phyloP scores from a whole-genome alignment of 2,888 invertebrate species.

The Drosophila limbata region DNA sequence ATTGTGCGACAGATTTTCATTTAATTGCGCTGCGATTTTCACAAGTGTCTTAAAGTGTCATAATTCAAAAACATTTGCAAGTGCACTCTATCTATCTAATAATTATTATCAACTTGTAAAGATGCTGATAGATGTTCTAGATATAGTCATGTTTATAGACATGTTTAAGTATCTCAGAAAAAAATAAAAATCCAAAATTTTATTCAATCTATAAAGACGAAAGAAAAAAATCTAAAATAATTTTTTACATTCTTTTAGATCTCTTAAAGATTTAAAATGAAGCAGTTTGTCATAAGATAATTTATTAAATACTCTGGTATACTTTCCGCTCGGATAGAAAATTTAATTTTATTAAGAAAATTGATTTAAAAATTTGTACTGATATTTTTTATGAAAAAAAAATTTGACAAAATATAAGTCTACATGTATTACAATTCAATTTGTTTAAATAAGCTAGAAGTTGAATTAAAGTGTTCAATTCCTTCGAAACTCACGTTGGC shows the following conservation, averaged over 20 bases:
- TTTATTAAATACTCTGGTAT: background rate
- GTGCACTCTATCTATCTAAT: background rate
- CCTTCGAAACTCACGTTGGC: too few relatives aligned
- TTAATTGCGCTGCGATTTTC: background rate
- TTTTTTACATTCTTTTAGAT: background rate
- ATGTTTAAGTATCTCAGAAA: background rate
- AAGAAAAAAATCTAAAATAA: background rate
- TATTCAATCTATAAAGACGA: background rate
- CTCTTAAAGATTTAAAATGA: background rate
- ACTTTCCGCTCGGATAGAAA: background rate
- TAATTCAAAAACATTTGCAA: background rate
- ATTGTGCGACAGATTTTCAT: constrained; percentile 8
- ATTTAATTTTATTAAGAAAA: background rate
- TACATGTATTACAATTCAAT: too few relatives aligned
- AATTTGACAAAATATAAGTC: too few relatives aligned
- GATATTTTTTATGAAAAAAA: too few relatives aligned
- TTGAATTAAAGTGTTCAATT: too few relatives aligned
- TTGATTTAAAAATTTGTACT: too few relatives aligned
- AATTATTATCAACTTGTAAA: background rate
- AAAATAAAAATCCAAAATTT: too few relatives aligned
- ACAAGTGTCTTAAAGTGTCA: background rate
- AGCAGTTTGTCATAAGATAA: background rate
- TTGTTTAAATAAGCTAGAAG: too few relatives aligned
- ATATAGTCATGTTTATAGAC: background rate
- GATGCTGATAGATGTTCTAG: background rate